phyloP scores from a whole-genome alignment of 2,113 vertebrate genomes.

The Charadrius vociferus region DNA sequence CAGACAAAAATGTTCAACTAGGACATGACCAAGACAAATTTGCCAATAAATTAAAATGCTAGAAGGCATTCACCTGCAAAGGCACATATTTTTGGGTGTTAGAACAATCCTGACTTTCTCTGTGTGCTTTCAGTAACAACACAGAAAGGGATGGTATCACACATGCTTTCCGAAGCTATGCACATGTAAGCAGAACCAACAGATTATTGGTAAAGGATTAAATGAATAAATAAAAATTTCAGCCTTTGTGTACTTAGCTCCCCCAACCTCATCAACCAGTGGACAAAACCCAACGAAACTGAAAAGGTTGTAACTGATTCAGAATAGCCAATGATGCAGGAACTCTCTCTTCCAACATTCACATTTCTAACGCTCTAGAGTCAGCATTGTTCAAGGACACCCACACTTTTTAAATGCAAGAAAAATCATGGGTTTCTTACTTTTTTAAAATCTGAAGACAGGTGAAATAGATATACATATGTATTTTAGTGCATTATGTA shows the following conservation, averaged over 20 bases:
- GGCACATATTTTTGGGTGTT: neutral
- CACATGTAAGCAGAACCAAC: neutral
- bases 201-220: neutral
- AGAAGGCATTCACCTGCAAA: slow-evolving; percentile 8
- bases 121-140: neutral
- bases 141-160: neutral
- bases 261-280: neutral
- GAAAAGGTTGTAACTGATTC: neutral
- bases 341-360: neutral
- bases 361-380: neutral
- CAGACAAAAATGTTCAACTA: neutral
- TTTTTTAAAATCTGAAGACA: neutral
- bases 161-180: neutral
- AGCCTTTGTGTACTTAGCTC: neutral
- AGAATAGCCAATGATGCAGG: neutral
- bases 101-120: neutral
- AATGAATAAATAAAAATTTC: neutral
- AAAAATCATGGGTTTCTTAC: neutral
- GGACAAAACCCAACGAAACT: neutral
- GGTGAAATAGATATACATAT: neutral
- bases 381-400: neutral
- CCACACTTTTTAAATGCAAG: neutral
- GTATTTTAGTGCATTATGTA: neutral
- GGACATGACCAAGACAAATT: neutral
- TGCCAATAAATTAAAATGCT: slow-evolving; percentile 7